phyloP scores from a whole-genome alignment of 1,140 invertebrate species.

The Eumeta japonica region DNA sequence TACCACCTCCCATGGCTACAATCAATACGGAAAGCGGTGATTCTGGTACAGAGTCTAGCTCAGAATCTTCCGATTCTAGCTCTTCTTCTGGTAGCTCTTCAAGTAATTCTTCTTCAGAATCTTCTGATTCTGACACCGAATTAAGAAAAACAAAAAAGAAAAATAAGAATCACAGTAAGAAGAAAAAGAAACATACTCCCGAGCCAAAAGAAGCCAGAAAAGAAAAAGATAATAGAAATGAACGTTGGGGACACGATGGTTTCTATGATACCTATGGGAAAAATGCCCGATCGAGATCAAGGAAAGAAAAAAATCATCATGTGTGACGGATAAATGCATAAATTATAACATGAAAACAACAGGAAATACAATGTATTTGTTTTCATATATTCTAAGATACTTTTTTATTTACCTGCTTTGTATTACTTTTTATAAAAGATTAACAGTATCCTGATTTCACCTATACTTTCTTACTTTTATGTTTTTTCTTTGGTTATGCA shows the following conservation, averaged over 20 bases:
- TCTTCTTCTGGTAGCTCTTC: slow-evolving; percentile 29
- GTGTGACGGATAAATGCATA: slow-evolving; percentile 4
- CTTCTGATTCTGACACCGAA: slow-evolving; percentile 27
- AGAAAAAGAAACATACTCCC: slow-evolving; percentile 20
- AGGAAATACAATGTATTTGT: too few relatives aligned
- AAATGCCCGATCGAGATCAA: slow-evolving; percentile 16
- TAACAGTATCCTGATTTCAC: too few relatives aligned
- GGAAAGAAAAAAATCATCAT: slow-evolving; percentile 2
- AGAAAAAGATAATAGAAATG: slow-evolving; percentile 19
- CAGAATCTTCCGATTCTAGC: slow-evolving; percentile 24
- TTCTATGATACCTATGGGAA: slow-evolving; percentile 45
- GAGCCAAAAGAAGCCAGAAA: slow-evolving; percentile 16
- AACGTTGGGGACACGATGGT: slow-evolving; percentile 45
- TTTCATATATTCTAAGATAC: too few relatives aligned
- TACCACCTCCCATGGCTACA: slow-evolving; percentile 33
- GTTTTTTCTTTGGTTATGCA: too few relatives aligned
- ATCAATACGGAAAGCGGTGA: slow-evolving; percentile 39
- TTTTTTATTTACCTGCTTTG: too few relatives aligned
- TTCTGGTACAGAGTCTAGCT: slow-evolving; percentile 33
- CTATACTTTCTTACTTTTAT: too few relatives aligned
- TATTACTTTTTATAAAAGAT: too few relatives aligned
- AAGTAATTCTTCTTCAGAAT: too few relatives aligned
- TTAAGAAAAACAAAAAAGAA: slow-evolving; percentile 25
- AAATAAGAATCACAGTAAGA: slow-evolving; percentile 23
- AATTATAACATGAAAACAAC: slow-evolving; percentile 4